A percentile compares a stretch with the other conserved stretches of the same genome.
Conservation (phyloP, 2,888 invertebrate species). For the Prostheceraeus crozeri region DNA sequence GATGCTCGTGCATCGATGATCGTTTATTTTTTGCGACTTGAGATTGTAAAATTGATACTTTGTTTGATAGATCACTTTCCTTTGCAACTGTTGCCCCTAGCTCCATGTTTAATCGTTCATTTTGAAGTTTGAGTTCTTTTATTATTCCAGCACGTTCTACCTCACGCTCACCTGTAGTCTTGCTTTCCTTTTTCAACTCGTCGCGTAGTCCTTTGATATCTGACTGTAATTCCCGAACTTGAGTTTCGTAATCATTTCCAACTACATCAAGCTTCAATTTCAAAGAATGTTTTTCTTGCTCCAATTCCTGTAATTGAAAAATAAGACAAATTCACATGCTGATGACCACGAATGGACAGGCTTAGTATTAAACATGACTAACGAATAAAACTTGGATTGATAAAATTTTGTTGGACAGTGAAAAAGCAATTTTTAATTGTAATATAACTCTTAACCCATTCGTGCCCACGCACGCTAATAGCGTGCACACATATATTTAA, state of each 20-base stretch:
- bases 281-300: slow-evolving; percentile 82
- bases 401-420: too few relatives aligned
- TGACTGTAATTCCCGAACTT: slow-evolving; percentile 75
- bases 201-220: slow-evolving; percentile 73
- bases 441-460: too few relatives aligned
- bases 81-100: slow-evolving; percentile 54
- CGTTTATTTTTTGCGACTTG: slow-evolving; percentile 52
- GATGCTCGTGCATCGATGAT: slow-evolving; percentile 75
- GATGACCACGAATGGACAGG: too few relatives aligned
- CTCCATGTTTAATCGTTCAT: slow-evolving; percentile 73
- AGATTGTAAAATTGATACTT: slow-evolving; percentile 28
- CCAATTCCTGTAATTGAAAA: slow-evolving; percentile 67
- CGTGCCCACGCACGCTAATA: too few relatives aligned
- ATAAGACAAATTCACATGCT: too few relatives aligned
- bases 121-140: slow-evolving; percentile 77
- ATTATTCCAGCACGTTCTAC: slow-evolving; percentile 56
- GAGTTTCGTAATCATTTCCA: slow-evolving; percentile 78
- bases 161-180: slow-evolving; percentile 26
- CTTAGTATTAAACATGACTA: too few relatives aligned
- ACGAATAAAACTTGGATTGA: too few relatives aligned
- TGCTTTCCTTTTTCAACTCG: slow-evolving; percentile 62
- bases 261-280: slow-evolving; percentile 74
- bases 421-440: too few relatives aligned
- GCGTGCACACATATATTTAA: too few relatives aligned
- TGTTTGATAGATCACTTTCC: neutral